phyloP scores from a whole-genome alignment of 2,888 invertebrate species.

The Oxystoma pomonae region DNA sequence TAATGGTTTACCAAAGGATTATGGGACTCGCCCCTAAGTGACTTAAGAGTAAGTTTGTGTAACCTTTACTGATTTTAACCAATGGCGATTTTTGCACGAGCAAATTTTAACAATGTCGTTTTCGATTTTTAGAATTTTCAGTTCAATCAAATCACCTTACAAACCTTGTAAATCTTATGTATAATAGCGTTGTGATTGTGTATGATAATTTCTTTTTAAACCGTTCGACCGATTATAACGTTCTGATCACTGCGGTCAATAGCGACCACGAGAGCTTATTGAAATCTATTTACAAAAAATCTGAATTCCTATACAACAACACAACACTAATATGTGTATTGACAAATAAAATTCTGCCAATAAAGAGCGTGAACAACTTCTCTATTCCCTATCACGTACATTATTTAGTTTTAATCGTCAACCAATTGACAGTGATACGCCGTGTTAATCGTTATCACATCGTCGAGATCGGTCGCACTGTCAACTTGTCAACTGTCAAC shows the following conservation, averaged over 20 bases:
- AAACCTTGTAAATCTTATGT: background rate
- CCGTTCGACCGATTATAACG: background rate
- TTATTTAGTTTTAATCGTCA: background rate
- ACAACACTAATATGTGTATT: background rate
- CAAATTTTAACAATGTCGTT: no score
- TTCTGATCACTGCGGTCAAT: constrained; percentile 23
- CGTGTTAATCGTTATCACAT: background rate
- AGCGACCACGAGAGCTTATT: constrained; percentile 22
- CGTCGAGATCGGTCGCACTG: background rate
- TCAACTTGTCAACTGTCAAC: background rate
- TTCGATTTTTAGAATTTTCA: no score
- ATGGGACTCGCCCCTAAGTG: no score
- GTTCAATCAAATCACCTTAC: no score
- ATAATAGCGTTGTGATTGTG: no score
- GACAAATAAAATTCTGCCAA: background rate
- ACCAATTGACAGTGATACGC: background rate
- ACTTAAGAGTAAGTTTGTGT: no score
- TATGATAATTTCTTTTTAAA: no score
- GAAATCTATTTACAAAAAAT: background rate
- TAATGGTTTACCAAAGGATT: no score
- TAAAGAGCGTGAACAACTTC: background rate
- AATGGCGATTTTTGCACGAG: no score
- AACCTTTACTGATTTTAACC: no score
- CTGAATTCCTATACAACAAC: background rate
- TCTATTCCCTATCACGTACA: background rate